phyloP scores from a whole-genome alignment of 2,113 vertebrate genomes.

The Sinocyclocheilus maitianheensis region DNA sequence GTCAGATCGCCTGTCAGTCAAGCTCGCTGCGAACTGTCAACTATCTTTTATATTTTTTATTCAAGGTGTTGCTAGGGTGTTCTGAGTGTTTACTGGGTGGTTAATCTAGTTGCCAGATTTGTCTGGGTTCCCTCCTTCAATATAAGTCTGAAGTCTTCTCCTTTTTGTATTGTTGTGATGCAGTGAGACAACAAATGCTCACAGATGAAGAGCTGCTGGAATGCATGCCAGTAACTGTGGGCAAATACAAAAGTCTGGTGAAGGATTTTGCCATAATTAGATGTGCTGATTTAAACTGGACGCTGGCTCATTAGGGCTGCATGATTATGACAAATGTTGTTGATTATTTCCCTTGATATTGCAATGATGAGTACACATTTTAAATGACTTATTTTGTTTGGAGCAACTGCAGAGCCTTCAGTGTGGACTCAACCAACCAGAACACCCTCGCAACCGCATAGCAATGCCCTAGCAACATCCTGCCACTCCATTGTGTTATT shows the following conservation, averaged over 20 bases:
- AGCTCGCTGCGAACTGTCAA: too few species aligned
- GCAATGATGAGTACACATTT: not conserved
- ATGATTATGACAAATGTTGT: not conserved
- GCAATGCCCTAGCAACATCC: conserved; percentile 16
- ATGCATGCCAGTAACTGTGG: conserved; percentile 21
- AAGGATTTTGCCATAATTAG: not conserved
- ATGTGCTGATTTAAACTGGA: not conserved
- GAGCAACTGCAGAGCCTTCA: not conserved
- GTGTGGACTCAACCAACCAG: not conserved
- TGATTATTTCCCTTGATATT: not conserved
- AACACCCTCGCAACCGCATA: not conserved
- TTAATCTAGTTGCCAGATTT: not conserved
- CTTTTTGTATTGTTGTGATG: not conserved
- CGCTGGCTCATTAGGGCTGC: not conserved
- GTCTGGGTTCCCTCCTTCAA: not conserved
- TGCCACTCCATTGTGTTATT: not conserved
- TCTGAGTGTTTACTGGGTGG: not conserved
- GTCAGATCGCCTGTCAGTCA: too few species aligned
- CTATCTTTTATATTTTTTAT: too few species aligned
- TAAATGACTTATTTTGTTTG: not conserved
- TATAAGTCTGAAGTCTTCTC: not conserved
- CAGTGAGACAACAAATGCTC: conserved; percentile 31
- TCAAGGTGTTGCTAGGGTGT: not conserved
- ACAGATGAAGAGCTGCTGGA: conserved; percentile 39
- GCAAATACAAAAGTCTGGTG: conserved; percentile 31